These are phyloP conservation scores for Pelosia muscerda DNA, from an alignment of 2,888 invertebrate species.

Conservation along the genomic window DNA sequence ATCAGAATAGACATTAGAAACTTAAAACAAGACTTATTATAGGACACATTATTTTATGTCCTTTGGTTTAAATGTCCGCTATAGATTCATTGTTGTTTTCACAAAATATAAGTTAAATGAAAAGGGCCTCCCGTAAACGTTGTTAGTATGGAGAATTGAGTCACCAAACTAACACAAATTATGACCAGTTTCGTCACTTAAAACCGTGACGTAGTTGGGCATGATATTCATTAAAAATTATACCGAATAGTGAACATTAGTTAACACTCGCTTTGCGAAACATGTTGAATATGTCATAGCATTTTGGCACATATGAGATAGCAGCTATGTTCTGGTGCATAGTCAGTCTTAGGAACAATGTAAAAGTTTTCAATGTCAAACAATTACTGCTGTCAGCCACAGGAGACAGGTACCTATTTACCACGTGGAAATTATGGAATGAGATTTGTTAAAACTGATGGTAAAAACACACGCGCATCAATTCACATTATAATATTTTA, in stretches of 20 bases:
- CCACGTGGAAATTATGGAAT: constrained; percentile 33
- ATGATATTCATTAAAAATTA: background rate
- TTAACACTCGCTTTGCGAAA: background rate
- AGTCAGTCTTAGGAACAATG: background rate
- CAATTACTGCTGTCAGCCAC: constrained; percentile 39
- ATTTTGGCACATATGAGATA: background rate
- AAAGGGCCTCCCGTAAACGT: background rate
- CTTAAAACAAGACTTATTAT: background rate
- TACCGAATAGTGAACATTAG: background rate
- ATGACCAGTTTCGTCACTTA: background rate
- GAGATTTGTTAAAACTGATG: constrained; percentile 26
- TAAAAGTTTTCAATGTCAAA: constrained; percentile 11
- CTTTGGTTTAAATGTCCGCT: too few relatives aligned
- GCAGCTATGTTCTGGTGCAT: background rate
- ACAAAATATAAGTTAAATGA: background rate
- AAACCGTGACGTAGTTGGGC: background rate
- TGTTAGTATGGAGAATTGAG: background rate
- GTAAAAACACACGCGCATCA: constrained; percentile 18
- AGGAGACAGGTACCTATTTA: constrained; percentile 35
- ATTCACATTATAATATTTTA: constrained; percentile 21
- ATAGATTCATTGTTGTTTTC: background rate
- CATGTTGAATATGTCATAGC: background rate
- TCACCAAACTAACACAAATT: background rate
- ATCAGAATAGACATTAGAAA: constrained; percentile 21
- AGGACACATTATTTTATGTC: background rate